These are phyloP conservation scores for Neoitamus cyanurus DNA, from an alignment of 2,888 invertebrate species.

Conservation along the genomic window DNA sequence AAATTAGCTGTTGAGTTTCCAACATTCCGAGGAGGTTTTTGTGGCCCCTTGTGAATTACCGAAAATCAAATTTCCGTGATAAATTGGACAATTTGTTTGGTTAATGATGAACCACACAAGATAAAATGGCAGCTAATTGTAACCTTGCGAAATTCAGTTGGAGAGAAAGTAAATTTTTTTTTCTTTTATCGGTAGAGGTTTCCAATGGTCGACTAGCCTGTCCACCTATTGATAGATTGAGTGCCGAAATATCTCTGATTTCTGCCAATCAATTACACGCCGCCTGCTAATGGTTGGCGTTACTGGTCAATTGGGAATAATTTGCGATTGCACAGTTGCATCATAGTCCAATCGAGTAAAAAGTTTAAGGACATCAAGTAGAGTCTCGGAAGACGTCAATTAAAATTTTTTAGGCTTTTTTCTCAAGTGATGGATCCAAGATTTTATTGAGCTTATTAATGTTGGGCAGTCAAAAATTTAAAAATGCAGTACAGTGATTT, in stretches of 20 bases:
- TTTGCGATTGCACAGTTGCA: not conserved
- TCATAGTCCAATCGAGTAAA: not conserved
- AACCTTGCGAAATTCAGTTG: not conserved
- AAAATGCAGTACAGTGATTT: not conserved
- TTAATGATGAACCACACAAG: not conserved
- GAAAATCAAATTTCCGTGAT: not conserved
- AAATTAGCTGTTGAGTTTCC: not conserved
- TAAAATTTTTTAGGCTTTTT: not conserved
- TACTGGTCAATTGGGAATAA: not conserved
- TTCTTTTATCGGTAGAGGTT: not conserved
- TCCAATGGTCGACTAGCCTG: not conserved
- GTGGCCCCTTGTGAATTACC: not conserved
- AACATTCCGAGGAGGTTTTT: not conserved
- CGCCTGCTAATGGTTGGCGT: not conserved
- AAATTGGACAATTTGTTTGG: constrained; percentile 7
- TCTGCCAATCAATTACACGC: constrained; percentile 1
- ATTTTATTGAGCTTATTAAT: not conserved
- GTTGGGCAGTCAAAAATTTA: not conserved
- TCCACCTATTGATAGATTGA: not conserved
- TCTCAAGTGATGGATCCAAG: not conserved
- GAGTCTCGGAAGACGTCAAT: not conserved
- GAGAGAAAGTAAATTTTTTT: constrained; percentile 4
- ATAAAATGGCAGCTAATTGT: not conserved
- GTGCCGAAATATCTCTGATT: constrained; percentile 6
- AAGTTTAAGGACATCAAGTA: not conserved